Percentiles rank a stretch among this genome's conserved stretches.
phyloP scores from a whole-genome alignment of 2,797 vertebrate species.

The Scarus forsteni region DNA sequence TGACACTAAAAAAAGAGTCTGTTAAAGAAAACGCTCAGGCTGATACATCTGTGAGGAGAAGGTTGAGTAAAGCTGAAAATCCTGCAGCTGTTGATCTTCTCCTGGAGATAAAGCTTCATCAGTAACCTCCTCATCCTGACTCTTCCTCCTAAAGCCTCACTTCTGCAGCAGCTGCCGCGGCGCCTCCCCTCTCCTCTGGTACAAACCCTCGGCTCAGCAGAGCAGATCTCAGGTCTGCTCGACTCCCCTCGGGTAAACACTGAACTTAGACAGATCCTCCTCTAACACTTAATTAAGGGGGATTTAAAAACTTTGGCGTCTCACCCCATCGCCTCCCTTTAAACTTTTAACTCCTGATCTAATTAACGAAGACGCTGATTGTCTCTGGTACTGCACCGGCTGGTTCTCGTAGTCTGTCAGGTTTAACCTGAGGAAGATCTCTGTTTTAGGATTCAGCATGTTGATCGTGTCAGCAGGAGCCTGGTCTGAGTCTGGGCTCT shows the following conservation, averaged over 20 bases:
- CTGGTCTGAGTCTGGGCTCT: too few species aligned
- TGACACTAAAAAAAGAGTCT: too few species aligned
- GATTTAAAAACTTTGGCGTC: neutral
- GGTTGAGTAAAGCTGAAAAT: too few species aligned
- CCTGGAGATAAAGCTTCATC: too few species aligned
- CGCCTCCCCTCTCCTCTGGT: neutral
- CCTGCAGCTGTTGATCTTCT: too few species aligned
- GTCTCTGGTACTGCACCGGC: neutral
- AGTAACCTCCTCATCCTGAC: too few species aligned
- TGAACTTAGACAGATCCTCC: neutral
- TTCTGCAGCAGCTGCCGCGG: too few species aligned
- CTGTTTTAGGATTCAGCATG: neutral
- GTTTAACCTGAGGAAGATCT: neutral
- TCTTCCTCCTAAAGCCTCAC: too few species aligned
- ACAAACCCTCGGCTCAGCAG: neutral
- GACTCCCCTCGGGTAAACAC: neutral
- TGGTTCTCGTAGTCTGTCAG: neutral
- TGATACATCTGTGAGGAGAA: too few species aligned
- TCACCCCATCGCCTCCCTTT: neutral
- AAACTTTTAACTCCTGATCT: neutral
- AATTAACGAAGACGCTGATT: neutral
- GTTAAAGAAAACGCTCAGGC: too few species aligned
- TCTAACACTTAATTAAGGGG: neutral
- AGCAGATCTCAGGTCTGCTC: neutral
- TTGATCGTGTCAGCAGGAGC: too few species aligned